These are phyloP conservation scores for Antrozous pallidus DNA, from an alignment of 2,797 vertebrate species.

Conservation along the genomic window DNA sequence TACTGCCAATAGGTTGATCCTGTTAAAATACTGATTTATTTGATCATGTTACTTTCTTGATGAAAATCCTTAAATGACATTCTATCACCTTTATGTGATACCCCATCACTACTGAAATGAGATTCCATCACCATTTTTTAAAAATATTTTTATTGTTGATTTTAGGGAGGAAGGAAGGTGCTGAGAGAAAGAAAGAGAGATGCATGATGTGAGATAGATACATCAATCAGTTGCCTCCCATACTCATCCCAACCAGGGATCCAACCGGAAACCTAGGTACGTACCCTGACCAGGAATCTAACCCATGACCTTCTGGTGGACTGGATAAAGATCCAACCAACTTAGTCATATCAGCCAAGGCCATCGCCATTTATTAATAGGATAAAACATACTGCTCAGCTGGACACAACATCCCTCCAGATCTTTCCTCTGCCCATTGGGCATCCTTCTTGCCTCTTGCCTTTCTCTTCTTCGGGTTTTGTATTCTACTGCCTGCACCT, in stretches of 20 bases:
- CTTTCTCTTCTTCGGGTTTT: neutral
- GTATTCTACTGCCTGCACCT: neutral
- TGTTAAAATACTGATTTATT: neutral
- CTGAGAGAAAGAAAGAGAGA: neutral
- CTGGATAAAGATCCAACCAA: neutral
- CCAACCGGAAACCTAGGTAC: neutral
- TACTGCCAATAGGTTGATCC: neutral
- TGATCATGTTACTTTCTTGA: neutral
- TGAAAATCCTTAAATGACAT: neutral
- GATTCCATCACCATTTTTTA: neutral
- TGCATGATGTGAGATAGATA: neutral
- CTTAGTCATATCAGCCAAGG: neutral
- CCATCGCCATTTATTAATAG: neutral
- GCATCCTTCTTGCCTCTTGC: neutral
- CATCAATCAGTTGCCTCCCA: too few species aligned
- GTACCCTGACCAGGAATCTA: neutral
- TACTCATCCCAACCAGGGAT: neutral
- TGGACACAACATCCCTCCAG: neutral
- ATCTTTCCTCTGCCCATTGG: neutral
- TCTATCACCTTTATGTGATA: neutral
- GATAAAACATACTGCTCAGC: neutral
- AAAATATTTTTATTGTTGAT: neutral
- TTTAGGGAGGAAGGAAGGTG: neutral
- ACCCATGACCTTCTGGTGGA: neutral
- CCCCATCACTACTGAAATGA: neutral